Conservation (phyloP, 2,888 invertebrate genomes). For the Calameuta filiformis region DNA sequence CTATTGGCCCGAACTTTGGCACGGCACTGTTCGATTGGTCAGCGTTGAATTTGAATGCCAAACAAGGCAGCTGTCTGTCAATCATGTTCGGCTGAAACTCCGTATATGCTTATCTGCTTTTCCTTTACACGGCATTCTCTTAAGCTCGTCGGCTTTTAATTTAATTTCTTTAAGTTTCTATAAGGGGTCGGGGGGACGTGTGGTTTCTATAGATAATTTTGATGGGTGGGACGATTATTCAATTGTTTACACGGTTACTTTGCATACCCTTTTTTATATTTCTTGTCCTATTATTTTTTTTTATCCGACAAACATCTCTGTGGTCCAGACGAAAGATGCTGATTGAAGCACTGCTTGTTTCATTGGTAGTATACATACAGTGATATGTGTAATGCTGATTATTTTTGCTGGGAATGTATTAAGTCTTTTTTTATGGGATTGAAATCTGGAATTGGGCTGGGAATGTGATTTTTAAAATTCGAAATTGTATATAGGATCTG, state of each 20-base stretch:
- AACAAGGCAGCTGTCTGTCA: conserved; percentile 7
- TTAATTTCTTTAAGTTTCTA: not conserved
- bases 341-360: not conserved
- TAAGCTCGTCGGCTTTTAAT: not conserved
- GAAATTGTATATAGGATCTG: not conserved
- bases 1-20: not conserved
- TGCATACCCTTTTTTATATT: not conserved
- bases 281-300: not conserved
- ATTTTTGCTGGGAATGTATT: not conserved
- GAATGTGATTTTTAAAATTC: not conserved
- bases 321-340: not conserved
- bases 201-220: not conserved
- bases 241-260: not conserved
- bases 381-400: not conserved
- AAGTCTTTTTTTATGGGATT: not conserved
- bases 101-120: conserved; percentile 5
- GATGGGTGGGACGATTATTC: not conserved
- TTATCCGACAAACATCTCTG: not conserved
- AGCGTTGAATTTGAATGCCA: not conserved
- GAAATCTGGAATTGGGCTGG: not conserved
- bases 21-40: not conserved
- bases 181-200: not conserved
- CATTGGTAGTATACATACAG: not conserved
- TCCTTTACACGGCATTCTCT: conserved; percentile 4
- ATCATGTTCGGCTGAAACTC: not conserved